phyloP scores from a whole-genome alignment of 1,140 invertebrate species.

The Tribolium castaneum region DNA sequence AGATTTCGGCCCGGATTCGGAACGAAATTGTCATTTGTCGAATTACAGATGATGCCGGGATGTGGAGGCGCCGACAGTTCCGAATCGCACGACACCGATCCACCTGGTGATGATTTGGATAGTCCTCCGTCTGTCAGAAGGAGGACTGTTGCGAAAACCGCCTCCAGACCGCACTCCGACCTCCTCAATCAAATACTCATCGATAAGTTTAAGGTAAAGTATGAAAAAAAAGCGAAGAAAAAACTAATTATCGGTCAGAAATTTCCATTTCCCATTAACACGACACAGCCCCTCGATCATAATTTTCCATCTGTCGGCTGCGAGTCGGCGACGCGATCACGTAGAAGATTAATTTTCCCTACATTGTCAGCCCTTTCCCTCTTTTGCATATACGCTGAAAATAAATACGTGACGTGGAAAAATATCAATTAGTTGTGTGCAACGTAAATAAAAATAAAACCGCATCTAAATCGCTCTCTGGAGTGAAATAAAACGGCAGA shows the following conservation, averaged over 20 bases:
- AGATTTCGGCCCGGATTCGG: not conserved
- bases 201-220: constrained; percentile 72
- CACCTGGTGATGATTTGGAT: constrained; percentile 68
- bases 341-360: not conserved
- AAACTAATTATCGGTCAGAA: not conserved
- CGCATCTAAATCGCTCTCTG: not conserved
- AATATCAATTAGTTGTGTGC: not conserved
- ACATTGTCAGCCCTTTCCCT: not conserved
- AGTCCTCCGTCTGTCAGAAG: constrained; percentile 64
- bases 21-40: not conserved
- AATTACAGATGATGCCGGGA: constrained; percentile 68
- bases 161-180: constrained; percentile 70
- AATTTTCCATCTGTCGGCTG: not conserved
- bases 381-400: not conserved
- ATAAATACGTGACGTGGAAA: not conserved
- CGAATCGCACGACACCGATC: constrained; percentile 72
- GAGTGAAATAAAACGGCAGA: not conserved
- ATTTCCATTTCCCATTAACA: not conserved
- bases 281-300: not conserved
- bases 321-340: not conserved
- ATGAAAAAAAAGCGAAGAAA: not conserved
- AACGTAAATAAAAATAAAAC: not conserved
- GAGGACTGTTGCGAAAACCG: constrained; percentile 54
- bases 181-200: constrained; percentile 72
- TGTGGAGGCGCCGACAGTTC: constrained; percentile 69